Percentiles rank a stretch among this genome's conserved stretches.
These are phyloP conservation scores for Andrena fulva DNA, from an alignment of 2,888 invertebrate genomes.

Conservation along the genomic window DNA sequence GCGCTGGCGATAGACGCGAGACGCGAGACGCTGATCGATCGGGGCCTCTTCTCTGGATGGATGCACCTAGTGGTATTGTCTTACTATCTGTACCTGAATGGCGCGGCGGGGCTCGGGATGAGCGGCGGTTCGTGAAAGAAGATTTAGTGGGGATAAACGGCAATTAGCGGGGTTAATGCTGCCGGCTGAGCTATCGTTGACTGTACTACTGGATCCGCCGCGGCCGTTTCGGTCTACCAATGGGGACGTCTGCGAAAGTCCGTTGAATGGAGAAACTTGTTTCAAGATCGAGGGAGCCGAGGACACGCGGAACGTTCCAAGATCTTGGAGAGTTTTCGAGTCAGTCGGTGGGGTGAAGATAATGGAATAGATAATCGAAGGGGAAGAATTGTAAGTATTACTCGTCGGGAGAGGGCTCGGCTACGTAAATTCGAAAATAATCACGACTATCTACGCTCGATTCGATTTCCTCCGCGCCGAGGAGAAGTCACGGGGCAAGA, in stretches of 20 bases:
- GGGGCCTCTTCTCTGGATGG: conserved; percentile 1
- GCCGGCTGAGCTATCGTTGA: no score
- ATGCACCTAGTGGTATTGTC: conserved; percentile 8
- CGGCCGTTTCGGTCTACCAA: no score
- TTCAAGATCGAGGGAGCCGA: no score
- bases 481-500: conserved; percentile 70
- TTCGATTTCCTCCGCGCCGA: conserved; percentile 29
- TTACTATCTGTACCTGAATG: not conserved
- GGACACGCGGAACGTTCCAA: no score
- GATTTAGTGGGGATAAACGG: conserved; percentile 13
- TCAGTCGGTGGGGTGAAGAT: not conserved
- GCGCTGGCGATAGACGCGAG: not conserved
- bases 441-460: conserved; percentile 27
- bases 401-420: not conserved
- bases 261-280: no score
- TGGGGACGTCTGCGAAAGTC: no score
- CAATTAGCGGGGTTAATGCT: no score
- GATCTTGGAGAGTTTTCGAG: no score
- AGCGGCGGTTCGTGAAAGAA: not conserved
- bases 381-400: not conserved
- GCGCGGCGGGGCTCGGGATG: not conserved
- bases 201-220: no score
- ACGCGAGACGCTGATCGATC: conserved; percentile 31
- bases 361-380: not conserved
- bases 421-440: conserved; percentile 41